Percentiles rank a stretch among this genome's conserved stretches.
Evolutionary conservation across 2,113 vertebrate genomes (phyloP).

Genomic region (Mohoua ochrocephala): DNA sequence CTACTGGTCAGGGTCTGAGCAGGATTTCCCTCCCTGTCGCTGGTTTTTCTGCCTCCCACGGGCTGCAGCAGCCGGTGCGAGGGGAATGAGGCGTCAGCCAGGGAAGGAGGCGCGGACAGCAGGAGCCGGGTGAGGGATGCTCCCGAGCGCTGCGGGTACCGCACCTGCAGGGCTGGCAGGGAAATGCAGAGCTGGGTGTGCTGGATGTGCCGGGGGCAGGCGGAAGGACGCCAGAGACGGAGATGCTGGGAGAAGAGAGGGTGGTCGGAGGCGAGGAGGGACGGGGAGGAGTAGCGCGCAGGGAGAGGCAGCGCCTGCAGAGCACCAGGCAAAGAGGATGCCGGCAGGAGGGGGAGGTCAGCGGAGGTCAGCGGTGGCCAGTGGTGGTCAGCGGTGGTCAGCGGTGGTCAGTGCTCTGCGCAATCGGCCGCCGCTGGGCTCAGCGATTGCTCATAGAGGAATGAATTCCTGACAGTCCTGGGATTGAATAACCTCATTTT

Average conservation of each 20-base stretch:
- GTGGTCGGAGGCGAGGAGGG: neutral
- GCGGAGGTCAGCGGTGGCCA: accelerated
- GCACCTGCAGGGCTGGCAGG: neutral
- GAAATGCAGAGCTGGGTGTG: neutral
- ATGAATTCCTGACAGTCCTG: neutral
- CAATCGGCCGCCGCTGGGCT: accelerated
- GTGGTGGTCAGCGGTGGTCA: neutral
- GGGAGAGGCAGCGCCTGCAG: accelerated
- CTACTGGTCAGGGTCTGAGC: accelerated
- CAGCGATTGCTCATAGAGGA: neutral
- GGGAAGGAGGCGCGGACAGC: neutral
- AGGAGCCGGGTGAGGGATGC: neutral
- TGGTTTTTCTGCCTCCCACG: neutral
- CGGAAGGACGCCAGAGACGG: neutral
- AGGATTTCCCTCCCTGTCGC: neutral
- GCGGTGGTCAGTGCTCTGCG: accelerated
- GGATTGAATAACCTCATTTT: neutral
- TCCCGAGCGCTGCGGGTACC: accelerated
- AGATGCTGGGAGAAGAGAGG: neutral
- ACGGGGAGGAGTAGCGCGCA: accelerated
- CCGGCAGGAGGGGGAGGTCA: neutral
- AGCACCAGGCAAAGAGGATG: accelerated
- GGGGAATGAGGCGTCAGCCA: accelerated
- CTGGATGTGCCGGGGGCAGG: neutral
- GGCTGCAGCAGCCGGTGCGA: neutral